Base-by-base conservation (phyloP, 2,888 invertebrate species). In the Apoderus coryli region DNA sequence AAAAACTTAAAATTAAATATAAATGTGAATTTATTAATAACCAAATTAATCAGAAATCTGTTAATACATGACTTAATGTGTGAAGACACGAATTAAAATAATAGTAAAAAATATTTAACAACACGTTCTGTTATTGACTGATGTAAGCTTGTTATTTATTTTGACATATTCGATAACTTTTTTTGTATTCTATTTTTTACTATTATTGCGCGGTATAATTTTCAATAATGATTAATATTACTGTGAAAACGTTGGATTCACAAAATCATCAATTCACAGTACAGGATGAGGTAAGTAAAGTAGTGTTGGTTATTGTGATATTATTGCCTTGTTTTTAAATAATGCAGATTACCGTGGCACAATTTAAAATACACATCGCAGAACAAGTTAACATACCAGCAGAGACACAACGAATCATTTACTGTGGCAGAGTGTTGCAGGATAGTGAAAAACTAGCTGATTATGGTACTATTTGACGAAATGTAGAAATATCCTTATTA, bases 401-500 rank as follows among this genome's bases (percentile, higher is more conserved):
- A 4, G 77, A 78, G 37, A 72, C 78, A 27, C 93, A 93, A 54
- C 70, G 93, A 34, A 70, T 95, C 22, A 95, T 95, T 45, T 93
- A 86, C 55, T 86, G 86, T 54, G 95, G 95, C n/a, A 67, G 86
- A 56, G 89, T 93, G 14, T 62, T 95, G 29, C 79, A 81, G 49
- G 86, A 95, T 64, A 85, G 82, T 9, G 80, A 78, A 44, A 77
- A 72, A 50, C 66, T 95, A 14, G 69, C 72, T 38, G 86, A 90
- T 53, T 88, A 82, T 60, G 82, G 86, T 82, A 64, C 55, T 57
- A 51, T n/a, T 15, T 27, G 11, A 14, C 9, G 15, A 26, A 12
- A 26, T 9, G n/a, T 16, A 7, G n/a, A 24, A 16, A 16, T 27
- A 29, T 13, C 14, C 6, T 6, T 32, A 22, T 27, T 25, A n/a